These are phyloP conservation scores for Pentalonia nigronervosa DNA, from an alignment of 1,140 invertebrate genomes.

Conservation along the genomic window DNA sequence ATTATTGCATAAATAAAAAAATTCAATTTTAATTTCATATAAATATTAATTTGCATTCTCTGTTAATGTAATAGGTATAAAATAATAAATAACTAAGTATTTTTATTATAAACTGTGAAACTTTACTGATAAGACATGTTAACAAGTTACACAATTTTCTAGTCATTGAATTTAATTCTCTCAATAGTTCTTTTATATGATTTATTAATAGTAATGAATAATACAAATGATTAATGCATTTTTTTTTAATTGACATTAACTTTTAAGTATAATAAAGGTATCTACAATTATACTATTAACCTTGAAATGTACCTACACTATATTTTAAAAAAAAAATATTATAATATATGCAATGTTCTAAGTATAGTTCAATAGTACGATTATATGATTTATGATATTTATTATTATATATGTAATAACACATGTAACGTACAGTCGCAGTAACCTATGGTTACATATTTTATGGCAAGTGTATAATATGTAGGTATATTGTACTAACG, in stretches of 20 bases:
- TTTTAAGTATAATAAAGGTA: conserved; percentile 12
- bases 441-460: not conserved
- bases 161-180: not conserved
- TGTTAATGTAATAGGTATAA: not conserved
- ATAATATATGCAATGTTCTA: not conserved
- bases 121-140: not conserved
- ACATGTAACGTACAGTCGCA: not conserved
- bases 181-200: not conserved
- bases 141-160: conserved; percentile 5
- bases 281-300: conserved; percentile 6
- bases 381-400: not conserved
- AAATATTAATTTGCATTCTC: not conserved
- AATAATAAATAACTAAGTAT: not conserved
- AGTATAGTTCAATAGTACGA: not conserved
- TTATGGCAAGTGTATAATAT: not conserved
- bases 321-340: conserved; percentile 14
- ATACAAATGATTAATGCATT: not conserved
- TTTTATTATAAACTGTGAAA: not conserved
- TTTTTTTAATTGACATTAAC: conserved; percentile 28
- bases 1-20: not conserved
- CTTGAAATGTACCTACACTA: conserved; percentile 24
- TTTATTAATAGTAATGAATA: conserved; percentile 11
- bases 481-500: not conserved
- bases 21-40: not conserved
- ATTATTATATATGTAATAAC: not conserved